Base-by-base conservation (phyloP, 2,888 invertebrate genomes). In the Drosophila flavopinicola region DNA sequence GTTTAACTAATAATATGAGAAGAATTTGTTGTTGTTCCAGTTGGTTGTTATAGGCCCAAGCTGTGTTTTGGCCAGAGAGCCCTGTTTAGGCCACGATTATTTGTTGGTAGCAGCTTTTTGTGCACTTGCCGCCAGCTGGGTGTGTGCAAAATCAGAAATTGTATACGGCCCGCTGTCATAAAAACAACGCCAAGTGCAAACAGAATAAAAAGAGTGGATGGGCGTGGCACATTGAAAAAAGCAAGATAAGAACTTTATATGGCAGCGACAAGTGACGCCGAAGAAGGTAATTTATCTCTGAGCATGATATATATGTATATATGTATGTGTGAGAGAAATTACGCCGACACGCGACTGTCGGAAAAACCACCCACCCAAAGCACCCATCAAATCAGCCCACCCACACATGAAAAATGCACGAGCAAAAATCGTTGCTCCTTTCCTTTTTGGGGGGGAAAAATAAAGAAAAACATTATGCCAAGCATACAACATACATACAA, bases 331-430 rank as follows among this genome's bases (percentile, higher is more conserved):
- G 20, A 38, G 38, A 52, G 32, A 66, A 61, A 59, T 57, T 64
- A 35, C 45, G 38, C 32, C 38, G 74, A 56, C 78, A 74, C 71
- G 76, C 78, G 74, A 78, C 73, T 41, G 37, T 47, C 30, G n/a
- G 9, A 9, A n/a, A 30, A 30, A 5, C 35, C 25, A 39, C 53
- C 25, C 42, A 17, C 25, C 2, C 37, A 35, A 42, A 24, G 20
- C 37, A 35, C 44, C 10, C 7, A 39, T 6, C n/a, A n/a, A n/a
- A 13, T 6, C 7, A 11, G 15, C 32, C n/a, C 27, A 27, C 15
- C 10, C 44, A 7, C 44, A 11, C 57, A 82, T 75, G 79, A 83
- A 84, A 82, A 77, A 79, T 77, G 70, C 79, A 82, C 79, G 75
- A 69, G 56, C 67, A 75, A 78, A 63, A 69, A 74, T 80, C 71